These are phyloP conservation scores for Chromis chromis DNA, from an alignment of 2,797 vertebrate genomes.

Conservation along the genomic window DNA sequence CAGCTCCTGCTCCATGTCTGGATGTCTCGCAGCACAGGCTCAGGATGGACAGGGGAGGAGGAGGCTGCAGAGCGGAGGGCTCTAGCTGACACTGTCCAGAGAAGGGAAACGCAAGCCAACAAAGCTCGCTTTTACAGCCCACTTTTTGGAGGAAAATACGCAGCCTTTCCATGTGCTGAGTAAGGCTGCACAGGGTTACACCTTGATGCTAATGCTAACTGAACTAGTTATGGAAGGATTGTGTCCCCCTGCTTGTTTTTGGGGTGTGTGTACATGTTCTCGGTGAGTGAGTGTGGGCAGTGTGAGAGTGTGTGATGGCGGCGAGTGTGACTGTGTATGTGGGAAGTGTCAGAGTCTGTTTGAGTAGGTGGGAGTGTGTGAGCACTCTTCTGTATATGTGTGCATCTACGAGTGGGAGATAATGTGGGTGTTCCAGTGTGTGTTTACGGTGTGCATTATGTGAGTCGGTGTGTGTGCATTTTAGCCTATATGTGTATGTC, in stretches of 20 bases:
- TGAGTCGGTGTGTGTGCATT: background rate
- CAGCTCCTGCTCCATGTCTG: constrained; percentile 58
- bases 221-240: constrained; percentile 24
- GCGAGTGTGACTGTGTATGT: constrained; percentile 39
- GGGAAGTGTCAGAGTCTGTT: constrained; percentile 46
- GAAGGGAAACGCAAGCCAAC: constrained; percentile 55
- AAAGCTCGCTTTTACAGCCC: constrained; percentile 60
- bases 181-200: constrained; percentile 24
- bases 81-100: constrained; percentile 65
- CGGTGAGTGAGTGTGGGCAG: constrained; percentile 11
- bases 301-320: constrained; percentile 19
- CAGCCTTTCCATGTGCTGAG: constrained; percentile 52
- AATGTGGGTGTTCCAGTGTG: constrained; percentile 22
- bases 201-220: constrained; percentile 45
- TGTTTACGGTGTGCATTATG: constrained; percentile 7
- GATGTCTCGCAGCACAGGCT: constrained; percentile 25
- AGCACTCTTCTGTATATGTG: background rate
- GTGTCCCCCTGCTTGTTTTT: constrained; percentile 25
- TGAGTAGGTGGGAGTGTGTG: constrained; percentile 20
- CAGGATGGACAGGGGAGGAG: background rate
- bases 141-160: constrained; percentile 32
- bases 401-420: background rate
- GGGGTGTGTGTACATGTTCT: constrained; percentile 9
- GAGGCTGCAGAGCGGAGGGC: background rate
- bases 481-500: background rate